phyloP scores from a whole-genome alignment of 1,140 invertebrate genomes.

The Maconellicoccus hirsutus region DNA sequence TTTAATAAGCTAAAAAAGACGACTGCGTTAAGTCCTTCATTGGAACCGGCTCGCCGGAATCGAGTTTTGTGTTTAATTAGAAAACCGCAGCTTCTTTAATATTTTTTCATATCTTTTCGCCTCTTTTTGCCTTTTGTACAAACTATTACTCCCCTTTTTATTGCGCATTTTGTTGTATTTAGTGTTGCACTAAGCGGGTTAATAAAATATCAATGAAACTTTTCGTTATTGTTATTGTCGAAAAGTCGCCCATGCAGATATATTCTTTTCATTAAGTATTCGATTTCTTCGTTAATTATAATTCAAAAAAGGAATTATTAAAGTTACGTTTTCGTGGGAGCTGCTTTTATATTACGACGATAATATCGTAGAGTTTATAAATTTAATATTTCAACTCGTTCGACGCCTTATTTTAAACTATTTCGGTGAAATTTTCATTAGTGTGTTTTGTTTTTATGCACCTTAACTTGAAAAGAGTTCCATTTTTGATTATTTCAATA shows the following conservation, averaged over 20 bases:
- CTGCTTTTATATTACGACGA: too few relatives aligned
- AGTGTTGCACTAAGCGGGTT: not conserved
- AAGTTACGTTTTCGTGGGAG: not conserved
- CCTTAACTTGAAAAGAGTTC: too few relatives aligned
- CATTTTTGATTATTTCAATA: too few relatives aligned
- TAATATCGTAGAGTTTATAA: too few relatives aligned
- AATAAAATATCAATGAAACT: not conserved
- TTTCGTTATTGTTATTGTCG: not conserved
- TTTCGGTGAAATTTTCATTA: too few relatives aligned
- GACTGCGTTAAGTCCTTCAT: not conserved
- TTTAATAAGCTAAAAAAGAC: constrained; percentile 9
- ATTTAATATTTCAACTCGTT: too few relatives aligned
- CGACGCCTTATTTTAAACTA: too few relatives aligned
- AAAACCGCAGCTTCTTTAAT: not conserved
- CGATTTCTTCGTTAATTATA: not conserved
- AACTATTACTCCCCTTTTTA: not conserved
- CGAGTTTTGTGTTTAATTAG: not conserved
- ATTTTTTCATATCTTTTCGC: not conserved
- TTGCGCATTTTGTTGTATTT: not conserved
- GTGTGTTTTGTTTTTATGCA: too few relatives aligned
- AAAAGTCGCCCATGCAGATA: not conserved
- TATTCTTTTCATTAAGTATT: not conserved
- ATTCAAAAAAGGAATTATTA: not conserved
- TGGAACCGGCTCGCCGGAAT: not conserved
- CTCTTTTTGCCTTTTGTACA: not conserved